Conservation (phyloP, 2,888 invertebrate species). For the Cephus spinipes region DNA sequence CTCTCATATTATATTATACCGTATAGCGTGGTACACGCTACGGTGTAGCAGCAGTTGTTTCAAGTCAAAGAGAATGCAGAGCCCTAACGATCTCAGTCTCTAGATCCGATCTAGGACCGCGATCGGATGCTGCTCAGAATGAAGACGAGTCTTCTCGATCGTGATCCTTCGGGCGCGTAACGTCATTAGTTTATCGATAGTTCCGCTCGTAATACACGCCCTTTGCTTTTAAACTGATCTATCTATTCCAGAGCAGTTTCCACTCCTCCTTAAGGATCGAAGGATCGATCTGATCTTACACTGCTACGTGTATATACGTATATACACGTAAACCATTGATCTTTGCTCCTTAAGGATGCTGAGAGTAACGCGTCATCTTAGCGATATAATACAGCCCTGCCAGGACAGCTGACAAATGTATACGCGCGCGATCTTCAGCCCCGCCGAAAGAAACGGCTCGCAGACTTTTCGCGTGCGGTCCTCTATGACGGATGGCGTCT, state of each 20-base stretch:
- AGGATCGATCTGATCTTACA: background rate
- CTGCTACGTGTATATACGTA: background rate
- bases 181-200: constrained; percentile 10
- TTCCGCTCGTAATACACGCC: constrained; percentile 2
- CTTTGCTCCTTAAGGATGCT: background rate
- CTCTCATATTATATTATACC: background rate
- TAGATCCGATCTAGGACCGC: background rate
- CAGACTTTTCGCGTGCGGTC: constrained; percentile 7
- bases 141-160: constrained; percentile 6
- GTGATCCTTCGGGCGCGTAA: constrained; percentile 8
- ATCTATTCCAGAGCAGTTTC: constrained; percentile 1
- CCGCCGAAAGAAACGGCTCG: background rate
- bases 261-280: background rate
- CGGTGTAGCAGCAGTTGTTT: background rate
- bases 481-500: constrained; percentile 37
- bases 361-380: background rate
- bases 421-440: constrained; percentile 1
- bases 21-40: background rate
- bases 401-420: background rate
- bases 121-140: background rate
- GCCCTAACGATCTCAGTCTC: background rate
- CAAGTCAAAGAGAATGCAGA: background rate
- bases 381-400: background rate
- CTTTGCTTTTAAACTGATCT: background rate
- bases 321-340: background rate